Base-by-base conservation (phyloP, 2,113 vertebrate genomes). In the Hemicordylus capensis region DNA sequence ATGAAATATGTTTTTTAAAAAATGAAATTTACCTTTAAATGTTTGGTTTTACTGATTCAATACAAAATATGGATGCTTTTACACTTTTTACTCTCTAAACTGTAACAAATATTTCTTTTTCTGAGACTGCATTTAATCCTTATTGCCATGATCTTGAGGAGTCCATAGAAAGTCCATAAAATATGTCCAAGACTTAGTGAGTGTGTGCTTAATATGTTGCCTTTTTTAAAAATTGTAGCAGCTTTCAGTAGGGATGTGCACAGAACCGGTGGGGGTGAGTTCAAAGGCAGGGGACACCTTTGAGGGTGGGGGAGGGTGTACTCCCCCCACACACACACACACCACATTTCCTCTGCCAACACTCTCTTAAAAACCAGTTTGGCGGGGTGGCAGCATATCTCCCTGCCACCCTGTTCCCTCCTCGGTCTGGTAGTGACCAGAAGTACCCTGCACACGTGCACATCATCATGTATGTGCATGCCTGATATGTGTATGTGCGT, bases 1-100 rank as follows among this genome's bases (percentile, higher is more conserved):
- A 95, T 42, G n/a, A 83, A 39, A 79, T 64, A 12, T 87, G 3
- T 67, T 89, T 86, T 70, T 85, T 85, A 24, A 34, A 24, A 34
- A 82, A 61, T 72, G 46, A 1, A 8, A 80, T 89, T 83, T 72
- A 31, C 6, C 2, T 63, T 75, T 90, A 4, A 14, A 1, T 84
- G 77, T 89, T 84, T 85, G 31, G 74, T 79, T 42, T 24, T 86
- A 84, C 4, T 1, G 3, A 86, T 48, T 19, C 2, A 37, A 26
- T 37, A 48, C 24, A 12, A 67, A 70, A 3, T 63, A 51, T 56
- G 61, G 48, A 64, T 84, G 14, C 61, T 39, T 89, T 66, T 91
- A 59, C 1, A 8, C 37, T n/a, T 76, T 76, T 63, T 15, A 22
- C 24, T 22, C 19, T 26, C 24, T 44, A 20, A 42, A 22, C 6